phyloP scores from a whole-genome alignment of 2,113 vertebrate genomes.

The Uropsilus gracilis region DNA sequence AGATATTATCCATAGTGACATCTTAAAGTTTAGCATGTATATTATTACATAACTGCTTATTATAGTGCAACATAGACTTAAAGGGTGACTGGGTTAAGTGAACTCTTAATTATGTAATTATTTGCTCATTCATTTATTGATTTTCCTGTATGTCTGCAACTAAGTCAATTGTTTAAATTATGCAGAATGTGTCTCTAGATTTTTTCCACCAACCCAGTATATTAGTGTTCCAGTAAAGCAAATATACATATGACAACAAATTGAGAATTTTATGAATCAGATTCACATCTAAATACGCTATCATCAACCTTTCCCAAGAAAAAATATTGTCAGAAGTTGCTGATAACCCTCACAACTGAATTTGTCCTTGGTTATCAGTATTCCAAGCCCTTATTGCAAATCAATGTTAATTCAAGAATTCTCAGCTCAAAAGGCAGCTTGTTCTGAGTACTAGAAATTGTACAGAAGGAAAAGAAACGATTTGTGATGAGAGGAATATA shows the following conservation, averaged over 20 bases:
- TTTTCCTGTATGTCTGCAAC: constrained; percentile 5
- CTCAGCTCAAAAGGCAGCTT: constrained; percentile 51
- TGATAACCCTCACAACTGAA: constrained; percentile 54
- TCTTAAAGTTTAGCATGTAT: not conserved
- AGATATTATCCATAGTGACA: constrained; percentile 4
- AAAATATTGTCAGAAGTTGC: constrained; percentile 43
- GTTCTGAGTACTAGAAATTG: constrained; percentile 56
- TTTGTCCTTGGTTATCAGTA: constrained; percentile 64
- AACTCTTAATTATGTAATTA: constrained; percentile 67
- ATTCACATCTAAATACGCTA: constrained; percentile 49
- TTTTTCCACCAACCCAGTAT: constrained; percentile 25
- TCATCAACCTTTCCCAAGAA: constrained; percentile 54
- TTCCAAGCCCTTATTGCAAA: constrained; percentile 60
- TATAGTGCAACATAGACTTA: constrained; percentile 34
- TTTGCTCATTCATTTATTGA: constrained; percentile 65
- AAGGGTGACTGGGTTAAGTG: constrained; percentile 17
- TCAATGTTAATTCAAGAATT: constrained; percentile 72
- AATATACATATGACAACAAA: constrained; percentile 9
- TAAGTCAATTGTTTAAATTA: constrained; percentile 26
- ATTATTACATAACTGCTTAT: not conserved
- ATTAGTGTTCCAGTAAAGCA: constrained; percentile 33
- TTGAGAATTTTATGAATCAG: constrained; percentile 58
- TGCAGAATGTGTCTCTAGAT: constrained; percentile 9
- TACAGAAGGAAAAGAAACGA: constrained; percentile 59
- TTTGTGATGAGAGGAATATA: constrained; percentile 67